Conservation (phyloP, 37 sponge, comb jelly and placozoan genomes). For the Eunapius fragilis region DNA sequence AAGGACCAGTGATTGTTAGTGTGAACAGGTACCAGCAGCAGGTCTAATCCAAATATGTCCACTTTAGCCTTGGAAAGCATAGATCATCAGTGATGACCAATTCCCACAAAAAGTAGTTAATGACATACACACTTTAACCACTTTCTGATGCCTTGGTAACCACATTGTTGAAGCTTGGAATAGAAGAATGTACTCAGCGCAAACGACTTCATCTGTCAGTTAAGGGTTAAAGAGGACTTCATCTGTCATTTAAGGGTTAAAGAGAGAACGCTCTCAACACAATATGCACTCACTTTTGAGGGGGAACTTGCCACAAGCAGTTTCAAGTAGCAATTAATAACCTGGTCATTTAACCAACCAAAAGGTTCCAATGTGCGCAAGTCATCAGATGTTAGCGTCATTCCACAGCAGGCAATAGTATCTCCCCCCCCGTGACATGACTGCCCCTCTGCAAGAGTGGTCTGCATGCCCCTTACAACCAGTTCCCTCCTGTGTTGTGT, state of each 20-base stretch:
- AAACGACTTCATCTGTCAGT: neutral
- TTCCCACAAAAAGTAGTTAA: neutral
- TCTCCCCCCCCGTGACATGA: no score
- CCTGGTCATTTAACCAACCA: slow-evolving; percentile 25
- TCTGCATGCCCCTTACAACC: no score
- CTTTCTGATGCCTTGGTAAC: slow-evolving; percentile 8
- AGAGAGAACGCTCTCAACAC: neutral
- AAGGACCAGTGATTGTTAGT: slow-evolving; percentile 11
- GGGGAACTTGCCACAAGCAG: neutral
- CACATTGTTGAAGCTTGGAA: slow-evolving; percentile 1
- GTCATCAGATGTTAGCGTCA: neutral
- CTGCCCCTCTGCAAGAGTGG: no score
- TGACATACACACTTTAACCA: neutral
- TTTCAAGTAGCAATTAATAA: slow-evolving; percentile 20
- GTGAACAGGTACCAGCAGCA: slow-evolving; percentile 24
- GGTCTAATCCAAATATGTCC: neutral
- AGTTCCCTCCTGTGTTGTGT: no score
- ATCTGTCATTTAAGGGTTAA: neutral
- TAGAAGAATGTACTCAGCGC: slow-evolving; percentile 23
- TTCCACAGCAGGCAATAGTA: slow-evolving; percentile 1
- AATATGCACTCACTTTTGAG: neutral
- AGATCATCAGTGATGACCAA: neutral
- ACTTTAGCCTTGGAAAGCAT: neutral
- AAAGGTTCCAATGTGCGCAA: slow-evolving; percentile 1
- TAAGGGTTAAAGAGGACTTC: neutral